Evolutionary conservation across 2,797 vertebrate species (phyloP), one percentile per base, ranked within the genome.

Genomic region (Mus caroli): DNA sequence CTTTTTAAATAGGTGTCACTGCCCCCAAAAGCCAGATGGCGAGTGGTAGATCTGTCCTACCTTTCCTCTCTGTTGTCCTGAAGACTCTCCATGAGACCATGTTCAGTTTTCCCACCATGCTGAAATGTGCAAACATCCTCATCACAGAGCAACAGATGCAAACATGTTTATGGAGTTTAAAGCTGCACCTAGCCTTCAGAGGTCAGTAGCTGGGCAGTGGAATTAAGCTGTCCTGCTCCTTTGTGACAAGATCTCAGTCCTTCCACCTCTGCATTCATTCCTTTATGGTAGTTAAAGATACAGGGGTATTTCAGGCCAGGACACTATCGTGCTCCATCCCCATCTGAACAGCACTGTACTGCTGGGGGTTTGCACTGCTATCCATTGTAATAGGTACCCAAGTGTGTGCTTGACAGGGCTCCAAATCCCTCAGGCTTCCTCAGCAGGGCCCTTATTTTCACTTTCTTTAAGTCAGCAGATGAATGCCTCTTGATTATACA

Each of bases 251-350:
- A 52, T 79, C 91, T 92, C 69, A 24, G 58, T 31, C 2, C 43
- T 79, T 90, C 64, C 20, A 24, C 50, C 73, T 17, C 3, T 50
- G 46, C 24, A 73, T 37, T 3, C 31, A 8, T 22, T 95, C 62
- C 46, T n/a, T n/a, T n/a, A n/a, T 28, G 43, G 6, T 34, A 40
- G 28, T 40, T 60, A 14, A 15, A 82, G 58, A 50, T 31, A 28
- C 9, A n/a, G 62, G 12, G 43, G 22, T 2, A 1, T 40, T 31
- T 40, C 0, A 0, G 31, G 58, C n/a, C 28, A 52, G 91, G 62
- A 12, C n/a, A 26, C 2, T 26, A 73, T 26, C 22, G 0, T 15
- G 31, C 10, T 9, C 10, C 28, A 46, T 7, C 1, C 3, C 4
- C 22, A 34, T 10, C 2, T 10, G 11, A 56, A 14, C 1, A 31